Percentiles rank a stretch among this genome's conserved stretches.
Evolutionary conservation across 2,113 vertebrate genomes (phyloP).

Genomic region (Myiozetetes cayanensis): DNA sequence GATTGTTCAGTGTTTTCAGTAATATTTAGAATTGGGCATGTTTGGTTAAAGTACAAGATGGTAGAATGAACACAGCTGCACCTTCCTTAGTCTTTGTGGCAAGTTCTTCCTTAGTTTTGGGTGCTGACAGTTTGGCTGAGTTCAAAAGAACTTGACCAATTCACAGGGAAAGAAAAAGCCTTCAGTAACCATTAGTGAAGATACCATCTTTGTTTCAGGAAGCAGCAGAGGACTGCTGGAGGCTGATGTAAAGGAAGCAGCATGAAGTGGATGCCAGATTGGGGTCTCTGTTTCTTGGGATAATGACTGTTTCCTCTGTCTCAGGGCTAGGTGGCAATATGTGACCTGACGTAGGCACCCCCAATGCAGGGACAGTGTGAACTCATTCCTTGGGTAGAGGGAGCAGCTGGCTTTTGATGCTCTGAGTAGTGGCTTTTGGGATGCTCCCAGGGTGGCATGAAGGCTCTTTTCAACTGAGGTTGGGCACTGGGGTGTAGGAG

Average conservation of each 20-base stretch:
- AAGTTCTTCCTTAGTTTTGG: background rate
- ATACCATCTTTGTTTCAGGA: background rate
- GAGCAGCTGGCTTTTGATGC: background rate
- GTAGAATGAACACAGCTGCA: background rate
- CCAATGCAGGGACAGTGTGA: accelerated
- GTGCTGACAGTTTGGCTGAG: background rate
- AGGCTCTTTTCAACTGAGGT: background rate
- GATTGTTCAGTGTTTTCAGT: background rate
- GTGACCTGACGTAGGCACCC: background rate
- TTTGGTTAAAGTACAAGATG: background rate
- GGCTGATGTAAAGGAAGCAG: background rate
- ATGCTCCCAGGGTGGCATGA: background rate
- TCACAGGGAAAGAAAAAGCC: background rate
- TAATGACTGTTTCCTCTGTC: background rate
- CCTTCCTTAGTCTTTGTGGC: background rate
- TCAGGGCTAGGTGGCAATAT: background rate
- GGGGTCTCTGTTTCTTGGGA: background rate
- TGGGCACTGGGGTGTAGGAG: background rate
- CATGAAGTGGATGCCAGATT: background rate
- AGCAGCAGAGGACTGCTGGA: background rate
- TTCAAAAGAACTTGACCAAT: background rate
- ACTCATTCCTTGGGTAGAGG: background rate
- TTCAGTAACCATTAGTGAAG: background rate
- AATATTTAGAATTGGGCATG: background rate
- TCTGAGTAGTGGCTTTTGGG: background rate